These are phyloP conservation scores for Crotalus tigris DNA, from an alignment of 2,113 vertebrate genomes.

Conservation along the genomic window DNA sequence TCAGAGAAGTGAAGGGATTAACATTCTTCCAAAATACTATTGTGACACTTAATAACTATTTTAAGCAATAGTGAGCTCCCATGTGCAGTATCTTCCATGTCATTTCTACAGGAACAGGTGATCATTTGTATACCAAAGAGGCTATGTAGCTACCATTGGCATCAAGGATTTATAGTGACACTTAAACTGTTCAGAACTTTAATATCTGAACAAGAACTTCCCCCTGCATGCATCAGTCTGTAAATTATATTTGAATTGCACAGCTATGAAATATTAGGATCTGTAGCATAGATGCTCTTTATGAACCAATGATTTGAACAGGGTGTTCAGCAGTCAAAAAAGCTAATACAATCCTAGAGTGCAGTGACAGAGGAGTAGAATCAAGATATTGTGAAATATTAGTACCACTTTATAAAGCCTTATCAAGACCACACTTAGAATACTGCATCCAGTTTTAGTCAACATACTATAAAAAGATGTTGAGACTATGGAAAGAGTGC, in stretches of 20 bases:
- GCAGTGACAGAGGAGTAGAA: too few relatives aligned
- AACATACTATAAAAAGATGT: too few relatives aligned
- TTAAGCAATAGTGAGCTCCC: not conserved
- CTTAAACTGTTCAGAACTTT: not conserved
- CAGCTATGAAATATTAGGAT: not conserved
- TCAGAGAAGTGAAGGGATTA: not conserved
- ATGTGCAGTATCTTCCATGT: not conserved
- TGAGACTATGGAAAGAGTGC: too few relatives aligned
- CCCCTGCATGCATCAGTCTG: not conserved
- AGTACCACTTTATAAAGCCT: too few relatives aligned
- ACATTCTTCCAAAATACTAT: not conserved
- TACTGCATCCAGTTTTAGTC: too few relatives aligned
- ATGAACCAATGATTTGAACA: not conserved
- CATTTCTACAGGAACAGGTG: not conserved
- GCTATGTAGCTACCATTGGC: not conserved
- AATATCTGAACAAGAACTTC: not conserved
- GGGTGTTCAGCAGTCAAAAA: not conserved
- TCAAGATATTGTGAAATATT: too few relatives aligned
- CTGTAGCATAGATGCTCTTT: not conserved
- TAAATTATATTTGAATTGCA: not conserved
- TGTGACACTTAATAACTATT: not conserved
- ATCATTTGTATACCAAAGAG: not conserved
- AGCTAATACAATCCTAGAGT: too few relatives aligned
- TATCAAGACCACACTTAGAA: too few relatives aligned
- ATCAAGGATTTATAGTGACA: not conserved